These are phyloP conservation scores for Cremastinae sp. DNA, from an alignment of 2,888 invertebrate genomes.

Conservation along the genomic window DNA sequence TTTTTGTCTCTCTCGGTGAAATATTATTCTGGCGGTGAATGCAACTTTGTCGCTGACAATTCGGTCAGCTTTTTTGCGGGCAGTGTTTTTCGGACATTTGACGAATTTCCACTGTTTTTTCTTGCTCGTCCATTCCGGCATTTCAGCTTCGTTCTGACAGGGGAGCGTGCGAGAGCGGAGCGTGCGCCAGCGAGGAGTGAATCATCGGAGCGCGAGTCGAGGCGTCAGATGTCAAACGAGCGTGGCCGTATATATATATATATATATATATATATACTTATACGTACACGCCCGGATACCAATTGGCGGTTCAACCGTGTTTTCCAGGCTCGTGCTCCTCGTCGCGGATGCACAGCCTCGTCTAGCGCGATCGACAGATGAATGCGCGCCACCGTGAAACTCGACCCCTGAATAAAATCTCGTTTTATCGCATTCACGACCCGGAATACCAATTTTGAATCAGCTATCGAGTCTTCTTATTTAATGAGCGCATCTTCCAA, in stretches of 20 bases:
- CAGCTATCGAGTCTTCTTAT: too few relatives aligned
- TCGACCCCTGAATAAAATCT: not conserved
- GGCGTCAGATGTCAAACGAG: conserved; percentile 58
- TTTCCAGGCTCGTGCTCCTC: conserved; percentile 55
- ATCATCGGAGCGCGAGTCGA: conserved; percentile 31
- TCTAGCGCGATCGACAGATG: conserved; percentile 23
- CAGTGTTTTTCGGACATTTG: too few relatives aligned
- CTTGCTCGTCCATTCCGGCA: not conserved
- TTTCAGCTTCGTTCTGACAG: conserved; percentile 4
- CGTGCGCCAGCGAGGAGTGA: conserved; percentile 24
- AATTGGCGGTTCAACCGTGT: conserved; percentile 58
- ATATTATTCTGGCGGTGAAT: too few relatives aligned
- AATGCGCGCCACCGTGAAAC: not conserved
- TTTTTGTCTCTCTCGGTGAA: too few relatives aligned
- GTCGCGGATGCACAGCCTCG: conserved; percentile 20
- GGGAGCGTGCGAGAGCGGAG: conserved; percentile 9
- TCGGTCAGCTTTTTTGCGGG: not conserved
- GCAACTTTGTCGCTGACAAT: too few relatives aligned
- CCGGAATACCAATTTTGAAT: not conserved
- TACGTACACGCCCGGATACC: conserved; percentile 40
- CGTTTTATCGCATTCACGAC: not conserved
- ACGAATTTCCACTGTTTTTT: not conserved
- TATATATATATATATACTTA: too few relatives aligned
- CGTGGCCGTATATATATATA: conserved; percentile 29
- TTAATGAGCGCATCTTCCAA: too few relatives aligned